A percentile compares a stretch with the other conserved stretches of the same genome.
phyloP scores from a whole-genome alignment of 1,140 invertebrate genomes.

The Platyura marginata region DNA sequence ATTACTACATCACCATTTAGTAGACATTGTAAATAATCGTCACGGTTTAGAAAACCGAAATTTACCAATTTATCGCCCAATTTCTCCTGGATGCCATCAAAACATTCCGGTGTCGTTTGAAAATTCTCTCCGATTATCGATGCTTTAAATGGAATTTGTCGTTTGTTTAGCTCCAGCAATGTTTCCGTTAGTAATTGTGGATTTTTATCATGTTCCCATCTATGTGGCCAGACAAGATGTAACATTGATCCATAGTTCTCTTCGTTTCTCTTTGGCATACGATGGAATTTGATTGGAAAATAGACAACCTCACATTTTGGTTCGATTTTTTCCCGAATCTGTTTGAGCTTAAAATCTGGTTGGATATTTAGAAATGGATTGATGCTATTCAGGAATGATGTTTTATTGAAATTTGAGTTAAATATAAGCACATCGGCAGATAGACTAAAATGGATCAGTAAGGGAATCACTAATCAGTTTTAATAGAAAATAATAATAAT shows the following conservation, averaged over 20 bases:
- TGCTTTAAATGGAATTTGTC: slow-evolving; percentile 34
- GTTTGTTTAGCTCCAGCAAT: slow-evolving; percentile 32
- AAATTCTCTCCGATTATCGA: slow-evolving; percentile 30
- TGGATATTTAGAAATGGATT: slow-evolving; percentile 42
- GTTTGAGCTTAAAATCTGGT: slow-evolving; percentile 40
- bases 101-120: slow-evolving; percentile 28
- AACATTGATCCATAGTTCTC: slow-evolving; percentile 17
- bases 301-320: slow-evolving; percentile 45
- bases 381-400: slow-evolving; percentile 44
- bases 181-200: slow-evolving; percentile 43
- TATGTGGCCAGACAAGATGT: slow-evolving; percentile 57
- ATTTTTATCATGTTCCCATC: slow-evolving; percentile 68
- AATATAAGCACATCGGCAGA: slow-evolving; percentile 52
- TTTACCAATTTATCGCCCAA: slow-evolving; percentile 33
- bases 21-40: slow-evolving; percentile 38
- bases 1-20: slow-evolving; percentile 38
- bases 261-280: slow-evolving; percentile 11
- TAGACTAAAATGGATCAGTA: slow-evolving; percentile 29
- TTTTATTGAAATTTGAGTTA: slow-evolving; percentile 51
- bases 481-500: background rate
- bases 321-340: slow-evolving; percentile 32
- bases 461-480: slow-evolving; percentile 2
- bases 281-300: slow-evolving; percentile 37
- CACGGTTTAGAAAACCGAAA: slow-evolving; percentile 39
- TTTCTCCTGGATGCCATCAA: slow-evolving; percentile 28